phyloP scores from a whole-genome alignment of 2,113 vertebrate genomes.

The Chloebia gouldiae region DNA sequence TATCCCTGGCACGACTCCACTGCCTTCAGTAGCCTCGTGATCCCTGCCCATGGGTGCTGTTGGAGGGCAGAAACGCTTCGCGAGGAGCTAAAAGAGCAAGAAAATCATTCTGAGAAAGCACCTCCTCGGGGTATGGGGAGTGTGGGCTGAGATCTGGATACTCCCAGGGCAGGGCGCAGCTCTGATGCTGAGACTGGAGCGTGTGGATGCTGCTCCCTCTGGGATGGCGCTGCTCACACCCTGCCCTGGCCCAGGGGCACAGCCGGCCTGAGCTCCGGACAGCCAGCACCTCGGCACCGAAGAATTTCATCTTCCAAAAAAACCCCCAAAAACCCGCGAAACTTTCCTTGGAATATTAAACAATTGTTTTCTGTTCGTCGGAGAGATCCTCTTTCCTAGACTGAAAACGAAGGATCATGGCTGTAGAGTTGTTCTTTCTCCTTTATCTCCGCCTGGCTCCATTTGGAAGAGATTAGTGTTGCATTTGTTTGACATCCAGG shows the following conservation, averaged over 20 bases:
- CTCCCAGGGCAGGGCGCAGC: neutral
- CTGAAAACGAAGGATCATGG: neutral
- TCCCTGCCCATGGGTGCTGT: neutral
- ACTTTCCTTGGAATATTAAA: neutral
- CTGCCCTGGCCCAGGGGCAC: neutral
- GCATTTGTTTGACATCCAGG: slow-evolving; percentile 49
- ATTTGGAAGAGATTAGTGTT: slow-evolving; percentile 53
- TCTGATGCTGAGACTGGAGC: accelerated
- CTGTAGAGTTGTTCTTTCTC: neutral
- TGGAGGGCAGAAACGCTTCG: neutral
- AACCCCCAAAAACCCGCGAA: neutral
- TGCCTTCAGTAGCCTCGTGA: neutral
- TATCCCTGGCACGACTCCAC: neutral
- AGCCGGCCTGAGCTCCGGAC: neutral
- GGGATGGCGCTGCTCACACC: accelerated
- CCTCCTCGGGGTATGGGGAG: neutral
- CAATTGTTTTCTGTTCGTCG: neutral
- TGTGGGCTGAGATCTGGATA: neutral
- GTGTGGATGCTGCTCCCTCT: neutral
- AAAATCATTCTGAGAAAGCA: neutral
- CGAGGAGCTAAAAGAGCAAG: neutral
- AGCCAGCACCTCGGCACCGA: neutral
- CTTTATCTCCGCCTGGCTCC: slow-evolving; percentile 11
- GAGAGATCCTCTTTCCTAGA: neutral
- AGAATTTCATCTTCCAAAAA: neutral